Evolutionary conservation across 2,113 vertebrate genomes (phyloP).

Genomic region (Rallus limicola): DNA sequence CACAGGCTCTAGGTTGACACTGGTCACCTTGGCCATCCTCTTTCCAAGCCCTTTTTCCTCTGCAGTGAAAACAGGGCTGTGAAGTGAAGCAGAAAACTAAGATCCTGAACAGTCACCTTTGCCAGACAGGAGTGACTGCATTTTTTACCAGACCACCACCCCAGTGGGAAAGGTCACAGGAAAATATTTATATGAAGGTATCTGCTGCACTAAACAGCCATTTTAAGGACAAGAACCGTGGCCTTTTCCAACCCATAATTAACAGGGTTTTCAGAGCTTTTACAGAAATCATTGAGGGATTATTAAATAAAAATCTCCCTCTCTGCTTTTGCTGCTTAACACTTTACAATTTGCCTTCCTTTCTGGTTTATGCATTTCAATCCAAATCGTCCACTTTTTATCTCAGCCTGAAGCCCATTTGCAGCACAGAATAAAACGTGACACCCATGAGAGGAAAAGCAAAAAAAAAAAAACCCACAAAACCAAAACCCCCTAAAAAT

Average conservation of each 20-base stretch:
- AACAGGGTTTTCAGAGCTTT: neutral
- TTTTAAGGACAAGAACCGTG: neutral
- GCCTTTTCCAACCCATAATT: neutral
- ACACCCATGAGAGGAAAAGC: neutral
- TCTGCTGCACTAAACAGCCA: neutral
- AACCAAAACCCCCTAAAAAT: too few species aligned
- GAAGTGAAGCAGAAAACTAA: neutral
- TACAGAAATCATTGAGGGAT: neutral
- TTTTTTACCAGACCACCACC: fast-evolving
- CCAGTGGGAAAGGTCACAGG: neutral
- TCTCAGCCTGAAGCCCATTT: conserved; percentile 9
- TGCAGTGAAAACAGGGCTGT: neutral
- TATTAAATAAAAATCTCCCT: neutral
- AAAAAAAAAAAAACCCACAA: neutral
- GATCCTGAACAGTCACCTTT: neutral
- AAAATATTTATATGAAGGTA: neutral
- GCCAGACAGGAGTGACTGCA: neutral
- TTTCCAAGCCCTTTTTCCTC: neutral
- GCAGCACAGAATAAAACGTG: neutral
- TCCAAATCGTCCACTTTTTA: neutral
- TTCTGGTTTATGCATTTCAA: neutral
- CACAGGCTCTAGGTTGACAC: neutral
- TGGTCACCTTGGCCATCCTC: neutral
- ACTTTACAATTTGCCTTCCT: neutral
- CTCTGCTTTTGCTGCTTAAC: neutral